phyloP scores from a whole-genome alignment of 1,140 invertebrate species.

The Ceratosolen fusciceps region DNA sequence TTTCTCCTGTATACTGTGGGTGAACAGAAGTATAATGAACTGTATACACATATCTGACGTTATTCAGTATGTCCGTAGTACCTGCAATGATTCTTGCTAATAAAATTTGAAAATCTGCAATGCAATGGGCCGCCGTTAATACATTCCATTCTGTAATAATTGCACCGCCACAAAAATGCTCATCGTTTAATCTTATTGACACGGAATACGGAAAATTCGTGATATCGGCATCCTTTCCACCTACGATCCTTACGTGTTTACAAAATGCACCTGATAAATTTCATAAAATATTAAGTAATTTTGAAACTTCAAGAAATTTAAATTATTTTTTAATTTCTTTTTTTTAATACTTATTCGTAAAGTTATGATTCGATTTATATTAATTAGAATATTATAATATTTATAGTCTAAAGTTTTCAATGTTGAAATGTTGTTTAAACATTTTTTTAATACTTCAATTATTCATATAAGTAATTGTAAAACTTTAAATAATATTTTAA shows the following conservation, averaged over 20 bases:
- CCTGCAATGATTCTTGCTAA: background rate
- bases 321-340: no score
- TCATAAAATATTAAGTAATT: no score
- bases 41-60: background rate
- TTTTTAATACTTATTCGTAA: no score
- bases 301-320: no score
- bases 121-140: background rate
- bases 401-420: no score
- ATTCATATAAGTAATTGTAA: no score
- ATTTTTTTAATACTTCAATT: no score
- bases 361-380: no score
- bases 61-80: background rate
- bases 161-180: background rate
- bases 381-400: no score
- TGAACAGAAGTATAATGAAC: background rate
- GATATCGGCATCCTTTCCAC: background rate
- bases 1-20: background rate
- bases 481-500: no score
- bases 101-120: background rate
- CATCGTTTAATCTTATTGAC: background rate
- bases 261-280: background rate
- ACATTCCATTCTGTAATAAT: background rate
- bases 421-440: no score
- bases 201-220: background rate
- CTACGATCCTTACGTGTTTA: background rate